Evolutionary conservation across 2,797 vertebrate genomes (phyloP).

Genomic region (Poecilia wingei): DNA sequence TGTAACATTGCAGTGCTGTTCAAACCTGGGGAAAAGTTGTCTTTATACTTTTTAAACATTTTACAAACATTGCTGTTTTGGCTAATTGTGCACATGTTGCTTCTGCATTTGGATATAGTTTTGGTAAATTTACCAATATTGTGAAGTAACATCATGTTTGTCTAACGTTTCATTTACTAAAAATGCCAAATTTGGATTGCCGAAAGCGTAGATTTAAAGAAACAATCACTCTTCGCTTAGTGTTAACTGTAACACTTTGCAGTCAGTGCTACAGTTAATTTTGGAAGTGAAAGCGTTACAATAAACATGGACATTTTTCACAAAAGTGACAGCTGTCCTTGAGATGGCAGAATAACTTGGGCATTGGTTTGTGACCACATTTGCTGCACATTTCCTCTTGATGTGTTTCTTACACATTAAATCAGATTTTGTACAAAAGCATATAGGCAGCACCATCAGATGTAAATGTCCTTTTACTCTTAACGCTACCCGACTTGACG

Average conservation of each 20-base stretch:
- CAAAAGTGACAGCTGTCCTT: background rate
- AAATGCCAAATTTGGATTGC: background rate
- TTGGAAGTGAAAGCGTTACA: background rate
- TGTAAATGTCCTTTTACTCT: slow-evolving; percentile 7
- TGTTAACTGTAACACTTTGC: background rate
- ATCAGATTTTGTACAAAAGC: slow-evolving; percentile 13
- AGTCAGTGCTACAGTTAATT: background rate
- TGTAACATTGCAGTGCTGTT: background rate
- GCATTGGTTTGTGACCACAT: background rate
- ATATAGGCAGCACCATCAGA: background rate
- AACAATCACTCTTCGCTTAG: background rate
- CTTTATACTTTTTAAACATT: background rate
- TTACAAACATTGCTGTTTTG: background rate
- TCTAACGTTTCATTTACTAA: background rate
- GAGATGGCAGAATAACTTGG: background rate
- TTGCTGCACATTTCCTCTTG: slow-evolving; percentile 6
- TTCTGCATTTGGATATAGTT: background rate
- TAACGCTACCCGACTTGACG: slow-evolving; percentile 21
- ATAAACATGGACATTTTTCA: background rate
- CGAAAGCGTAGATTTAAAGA: background rate
- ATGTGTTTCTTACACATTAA: slow-evolving; percentile 6
- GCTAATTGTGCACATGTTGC: background rate
- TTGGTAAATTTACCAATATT: background rate
- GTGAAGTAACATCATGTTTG: background rate
- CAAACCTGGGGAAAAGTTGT: background rate